A percentile compares a stretch with the other conserved stretches of the same genome.
These are phyloP conservation scores for Uria aalge DNA, from an alignment of 2,113 vertebrate species.

Conservation along the genomic window DNA sequence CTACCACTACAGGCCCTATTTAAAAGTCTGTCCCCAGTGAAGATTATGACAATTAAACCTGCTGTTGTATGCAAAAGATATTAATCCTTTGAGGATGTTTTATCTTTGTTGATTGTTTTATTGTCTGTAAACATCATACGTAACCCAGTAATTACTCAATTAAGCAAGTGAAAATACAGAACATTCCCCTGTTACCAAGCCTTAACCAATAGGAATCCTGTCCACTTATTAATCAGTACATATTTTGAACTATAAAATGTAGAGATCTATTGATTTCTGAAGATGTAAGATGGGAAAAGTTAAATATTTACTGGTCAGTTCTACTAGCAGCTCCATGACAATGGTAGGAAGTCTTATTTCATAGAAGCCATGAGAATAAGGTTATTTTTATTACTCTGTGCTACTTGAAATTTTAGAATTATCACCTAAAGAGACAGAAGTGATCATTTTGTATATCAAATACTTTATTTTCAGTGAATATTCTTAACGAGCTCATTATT, in stretches of 20 bases:
- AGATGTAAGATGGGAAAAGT: neutral
- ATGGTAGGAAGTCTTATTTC: neutral
- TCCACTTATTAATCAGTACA: constrained; percentile 26
- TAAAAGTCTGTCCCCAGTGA: neutral
- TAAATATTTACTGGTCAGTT: constrained; percentile 39
- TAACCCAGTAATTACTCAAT: constrained; percentile 1
- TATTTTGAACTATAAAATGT: constrained; percentile 24
- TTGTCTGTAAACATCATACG: constrained; percentile 51
- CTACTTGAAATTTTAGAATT: neutral
- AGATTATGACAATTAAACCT: neutral
- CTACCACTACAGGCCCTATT: neutral
- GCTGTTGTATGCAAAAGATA: neutral
- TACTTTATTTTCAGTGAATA: neutral
- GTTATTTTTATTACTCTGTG: neutral
- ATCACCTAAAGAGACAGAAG: neutral
- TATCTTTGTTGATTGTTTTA: constrained; percentile 53
- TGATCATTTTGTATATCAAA: neutral
- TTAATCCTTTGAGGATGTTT: constrained; percentile 11
- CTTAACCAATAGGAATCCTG: constrained; percentile 52
- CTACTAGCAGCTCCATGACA: neutral
- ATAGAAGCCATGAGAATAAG: neutral
- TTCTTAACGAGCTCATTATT: neutral
- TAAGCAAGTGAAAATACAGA: constrained; percentile 26
- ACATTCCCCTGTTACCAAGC: constrained; percentile 62
- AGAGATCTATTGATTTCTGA: constrained; percentile 44